Conservation (phyloP, 2,113 vertebrate genomes). For the Trachemys scripta region DNA sequence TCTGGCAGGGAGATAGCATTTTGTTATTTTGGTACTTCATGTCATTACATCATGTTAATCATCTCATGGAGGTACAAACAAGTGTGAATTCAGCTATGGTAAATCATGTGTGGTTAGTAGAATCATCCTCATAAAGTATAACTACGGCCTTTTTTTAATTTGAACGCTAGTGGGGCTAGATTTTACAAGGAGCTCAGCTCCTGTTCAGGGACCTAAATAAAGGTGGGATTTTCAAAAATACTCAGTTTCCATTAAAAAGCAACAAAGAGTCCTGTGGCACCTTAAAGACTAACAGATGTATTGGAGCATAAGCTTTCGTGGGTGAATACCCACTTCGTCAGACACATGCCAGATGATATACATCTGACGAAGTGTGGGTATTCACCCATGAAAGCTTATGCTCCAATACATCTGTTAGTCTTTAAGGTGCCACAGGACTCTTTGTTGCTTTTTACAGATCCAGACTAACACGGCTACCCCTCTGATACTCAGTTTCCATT, state of each 20-base stretch:
- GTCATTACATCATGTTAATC: slow-evolving; percentile 11
- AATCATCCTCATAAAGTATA: background rate
- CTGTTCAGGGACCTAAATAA: background rate
- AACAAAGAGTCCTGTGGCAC: too few relatives aligned
- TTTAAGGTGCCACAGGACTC: too few relatives aligned
- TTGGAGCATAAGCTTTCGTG: too few relatives aligned
- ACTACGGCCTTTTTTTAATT: background rate
- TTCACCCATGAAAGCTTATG: too few relatives aligned
- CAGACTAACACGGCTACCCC: too few relatives aligned
- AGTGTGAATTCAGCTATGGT: background rate
- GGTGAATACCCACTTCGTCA: too few relatives aligned
- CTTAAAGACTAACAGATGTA: too few relatives aligned
- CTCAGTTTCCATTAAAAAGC: background rate
- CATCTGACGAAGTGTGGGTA: too few relatives aligned
- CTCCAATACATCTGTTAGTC: too few relatives aligned
- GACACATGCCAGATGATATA: too few relatives aligned
- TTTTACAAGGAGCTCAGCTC: background rate
- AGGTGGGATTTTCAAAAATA: background rate
- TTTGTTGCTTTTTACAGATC: too few relatives aligned
- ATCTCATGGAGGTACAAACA: slow-evolving; percentile 24
- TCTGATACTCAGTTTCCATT: background rate
- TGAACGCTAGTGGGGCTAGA: background rate
- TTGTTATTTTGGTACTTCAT: slow-evolving; percentile 15
- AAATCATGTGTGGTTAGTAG: background rate
- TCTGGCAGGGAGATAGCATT: slow-evolving; percentile 24